phyloP scores from a whole-genome alignment of 2,797 vertebrate species.

The Caiman crocodilus region DNA sequence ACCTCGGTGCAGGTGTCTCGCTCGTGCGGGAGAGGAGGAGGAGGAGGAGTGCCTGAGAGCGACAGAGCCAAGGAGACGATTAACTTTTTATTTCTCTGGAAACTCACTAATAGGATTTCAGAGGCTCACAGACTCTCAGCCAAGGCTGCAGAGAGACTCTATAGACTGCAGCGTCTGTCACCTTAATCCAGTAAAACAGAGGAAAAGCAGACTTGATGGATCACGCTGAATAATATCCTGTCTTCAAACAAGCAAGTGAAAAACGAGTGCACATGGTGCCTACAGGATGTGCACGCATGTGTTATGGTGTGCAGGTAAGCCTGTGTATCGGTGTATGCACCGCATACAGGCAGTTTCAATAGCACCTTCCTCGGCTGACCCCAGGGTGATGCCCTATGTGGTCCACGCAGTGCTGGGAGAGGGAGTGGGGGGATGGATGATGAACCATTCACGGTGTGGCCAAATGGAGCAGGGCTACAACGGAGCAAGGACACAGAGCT shows the following conservation, averaged over 20 bases:
- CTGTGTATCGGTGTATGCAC: not conserved
- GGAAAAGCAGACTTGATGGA: not conserved
- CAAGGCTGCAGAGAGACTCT: not conserved
- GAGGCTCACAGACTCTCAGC: not conserved
- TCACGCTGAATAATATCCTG: not conserved
- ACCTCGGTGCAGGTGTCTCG: not conserved
- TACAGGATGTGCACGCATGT: too few relatives aligned
- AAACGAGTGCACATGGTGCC: not conserved
- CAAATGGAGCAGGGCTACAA: too few relatives aligned
- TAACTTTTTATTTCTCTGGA: slow-evolving; percentile 69
- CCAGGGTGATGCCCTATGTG: not conserved
- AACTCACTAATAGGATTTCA: slow-evolving; percentile 76
- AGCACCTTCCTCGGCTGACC: not conserved
- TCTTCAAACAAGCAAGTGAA: not conserved
- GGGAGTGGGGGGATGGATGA: not conserved
- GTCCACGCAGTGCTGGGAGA: not conserved
- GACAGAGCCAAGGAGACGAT: slow-evolving; percentile 16
- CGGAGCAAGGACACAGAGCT: too few relatives aligned
- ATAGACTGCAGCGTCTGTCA: slow-evolving; percentile 52
- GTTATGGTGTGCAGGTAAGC: not conserved
- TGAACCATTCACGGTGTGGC: not conserved
- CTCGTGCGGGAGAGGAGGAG: not conserved
- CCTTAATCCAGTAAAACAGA: not conserved
- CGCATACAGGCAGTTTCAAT: not conserved
- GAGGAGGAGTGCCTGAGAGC: slow-evolving; percentile 2